These are phyloP conservation scores for Troides aeacus DNA, from an alignment of 2,888 invertebrate genomes.

Conservation along the genomic window DNA sequence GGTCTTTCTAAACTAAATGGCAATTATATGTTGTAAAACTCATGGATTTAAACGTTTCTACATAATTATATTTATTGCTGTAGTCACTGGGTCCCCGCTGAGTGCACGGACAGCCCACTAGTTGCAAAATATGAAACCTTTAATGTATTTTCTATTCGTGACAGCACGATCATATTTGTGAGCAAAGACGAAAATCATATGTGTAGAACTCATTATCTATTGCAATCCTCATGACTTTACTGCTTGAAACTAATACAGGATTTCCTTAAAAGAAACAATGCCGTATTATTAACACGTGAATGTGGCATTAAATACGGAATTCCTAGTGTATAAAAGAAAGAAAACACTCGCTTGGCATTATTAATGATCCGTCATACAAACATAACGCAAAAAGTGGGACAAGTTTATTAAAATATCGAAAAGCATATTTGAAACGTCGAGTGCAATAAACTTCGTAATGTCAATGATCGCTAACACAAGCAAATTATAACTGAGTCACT, in stretches of 20 bases:
- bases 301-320: conserved; percentile 11
- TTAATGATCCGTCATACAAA: conserved; percentile 27
- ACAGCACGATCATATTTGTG: conserved; percentile 16
- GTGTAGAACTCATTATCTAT: conserved; percentile 8
- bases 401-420: conserved; percentile 37
- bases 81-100: conserved; percentile 1
- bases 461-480: conserved; percentile 56
- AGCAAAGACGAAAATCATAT: conserved; percentile 23
- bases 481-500: conserved; percentile 58
- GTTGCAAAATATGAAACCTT: conserved; percentile 15
- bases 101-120: conserved; percentile 10
- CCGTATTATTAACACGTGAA: conserved; percentile 9
- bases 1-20: too few species aligned
- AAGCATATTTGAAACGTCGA: conserved; percentile 36
- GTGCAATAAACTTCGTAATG: conserved; percentile 63
- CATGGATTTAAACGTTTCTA: neutral
- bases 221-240: conserved; percentile 10
- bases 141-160: conserved; percentile 28
- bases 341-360: conserved; percentile 11
- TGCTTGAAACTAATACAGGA: conserved; percentile 3
- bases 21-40: too few species aligned
- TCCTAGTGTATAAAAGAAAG: conserved; percentile 16
- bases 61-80: conserved; percentile 4
- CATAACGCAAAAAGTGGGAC: conserved; percentile 37
- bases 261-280: conserved; percentile 17